phyloP scores from a whole-genome alignment of 2,888 invertebrate genomes.

The Andrena fulva region DNA sequence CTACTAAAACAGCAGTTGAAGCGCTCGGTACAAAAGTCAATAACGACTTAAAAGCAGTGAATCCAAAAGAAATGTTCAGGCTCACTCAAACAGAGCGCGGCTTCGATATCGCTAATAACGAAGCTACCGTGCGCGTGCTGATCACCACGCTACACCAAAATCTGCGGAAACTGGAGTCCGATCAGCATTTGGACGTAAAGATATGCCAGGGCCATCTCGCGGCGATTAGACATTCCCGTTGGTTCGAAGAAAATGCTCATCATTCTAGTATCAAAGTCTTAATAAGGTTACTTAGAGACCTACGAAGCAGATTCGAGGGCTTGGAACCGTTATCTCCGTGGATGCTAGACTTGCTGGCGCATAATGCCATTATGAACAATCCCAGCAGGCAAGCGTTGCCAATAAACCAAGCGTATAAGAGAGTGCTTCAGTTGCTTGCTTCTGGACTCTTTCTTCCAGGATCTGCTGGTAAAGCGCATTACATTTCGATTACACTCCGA shows the following conservation, averaged over 20 bases:
- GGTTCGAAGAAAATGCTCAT: constrained; percentile 99
- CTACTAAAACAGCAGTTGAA: constrained; percentile 97
- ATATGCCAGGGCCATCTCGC: constrained; percentile 91
- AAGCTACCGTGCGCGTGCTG: constrained; percentile 95
- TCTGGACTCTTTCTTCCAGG: constrained; percentile 98
- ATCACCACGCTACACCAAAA: constrained; percentile 98
- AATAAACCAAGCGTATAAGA: constrained; percentile 93
- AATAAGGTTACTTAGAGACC: constrained; percentile 96
- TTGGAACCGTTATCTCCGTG: constrained; percentile 96
- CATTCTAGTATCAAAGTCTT: constrained; percentile 98
- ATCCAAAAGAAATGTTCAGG: constrained; percentile 87
- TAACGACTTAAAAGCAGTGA: constrained; percentile 93
- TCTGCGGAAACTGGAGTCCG: constrained; percentile 96
- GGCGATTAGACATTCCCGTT: constrained; percentile 97
- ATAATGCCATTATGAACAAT: constrained; percentile 98
- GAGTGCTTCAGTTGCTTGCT: constrained; percentile 95
- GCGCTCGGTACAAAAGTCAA: constrained; percentile 95
- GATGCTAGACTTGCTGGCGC: constrained; percentile 98
- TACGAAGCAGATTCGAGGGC: constrained; percentile 95
- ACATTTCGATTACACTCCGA: neutral
- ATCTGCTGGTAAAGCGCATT: constrained; percentile 88
- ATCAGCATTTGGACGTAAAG: constrained; percentile 89
- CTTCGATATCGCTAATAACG: constrained; percentile 94
- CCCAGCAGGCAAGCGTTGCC: constrained; percentile 96
- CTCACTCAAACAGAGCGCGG: constrained; percentile 89